Percentiles rank a stretch among this genome's conserved stretches.
These are phyloP conservation scores for Rallus crepitans DNA, from an alignment of 2,797 vertebrate species.

Conservation along the genomic window DNA sequence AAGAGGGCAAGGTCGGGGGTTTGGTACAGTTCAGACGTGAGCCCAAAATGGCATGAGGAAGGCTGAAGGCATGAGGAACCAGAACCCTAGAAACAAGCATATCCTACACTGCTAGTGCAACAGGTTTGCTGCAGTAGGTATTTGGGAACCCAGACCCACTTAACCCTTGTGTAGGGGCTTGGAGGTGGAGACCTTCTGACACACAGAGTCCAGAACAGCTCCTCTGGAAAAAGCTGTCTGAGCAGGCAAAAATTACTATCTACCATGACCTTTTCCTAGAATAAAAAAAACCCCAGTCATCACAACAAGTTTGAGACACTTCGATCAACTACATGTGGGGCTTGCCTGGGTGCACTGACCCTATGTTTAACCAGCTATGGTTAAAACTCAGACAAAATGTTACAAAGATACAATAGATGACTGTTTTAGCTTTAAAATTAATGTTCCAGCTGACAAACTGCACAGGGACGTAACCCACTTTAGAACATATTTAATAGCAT, in stretches of 20 bases:
- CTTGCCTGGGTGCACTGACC: conserved; percentile 5
- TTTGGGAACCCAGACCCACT: neutral
- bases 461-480: conserved; percentile 62
- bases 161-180: accelerated
- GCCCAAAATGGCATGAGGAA: neutral
- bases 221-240: neutral
- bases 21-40: accelerated
- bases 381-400: conserved; percentile 25
- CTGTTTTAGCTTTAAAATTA: conserved; percentile 54
- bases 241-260: neutral
- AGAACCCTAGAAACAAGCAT: neutral
- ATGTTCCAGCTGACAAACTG: conserved; percentile 63
- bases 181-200: neutral
- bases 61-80: neutral
- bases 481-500: conserved; percentile 63
- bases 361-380: neutral
- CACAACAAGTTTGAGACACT: neutral
- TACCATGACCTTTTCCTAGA: neutral
- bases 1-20: neutral
- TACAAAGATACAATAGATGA: neutral
- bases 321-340: neutral
- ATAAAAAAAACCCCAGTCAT: neutral
- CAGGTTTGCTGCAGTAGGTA: neutral
- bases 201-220: neutral
- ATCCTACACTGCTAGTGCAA: neutral